A percentile compares a stretch with the other conserved stretches of the same genome.
Conservation (phyloP, 2,888 invertebrate genomes). For the Dasypogon diadema region DNA sequence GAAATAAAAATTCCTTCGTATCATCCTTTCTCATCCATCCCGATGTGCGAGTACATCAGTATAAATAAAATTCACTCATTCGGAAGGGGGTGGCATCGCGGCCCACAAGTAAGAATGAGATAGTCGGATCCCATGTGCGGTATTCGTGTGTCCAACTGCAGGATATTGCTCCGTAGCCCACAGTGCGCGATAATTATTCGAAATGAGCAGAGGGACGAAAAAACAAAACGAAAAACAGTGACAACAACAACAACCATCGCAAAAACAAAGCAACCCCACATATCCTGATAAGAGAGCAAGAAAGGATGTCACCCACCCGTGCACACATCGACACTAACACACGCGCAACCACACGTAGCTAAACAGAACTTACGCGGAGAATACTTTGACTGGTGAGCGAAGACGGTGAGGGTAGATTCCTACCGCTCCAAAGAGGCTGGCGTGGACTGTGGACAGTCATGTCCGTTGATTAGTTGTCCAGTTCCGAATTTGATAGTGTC, state of each 20-base stretch:
- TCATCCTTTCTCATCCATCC: conserved; percentile 50
- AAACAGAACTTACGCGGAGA: conserved; percentile 1
- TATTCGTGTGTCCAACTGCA: background rate
- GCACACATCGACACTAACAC: conserved; percentile 33
- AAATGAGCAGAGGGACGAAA: conserved; percentile 45
- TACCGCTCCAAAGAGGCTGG: background rate
- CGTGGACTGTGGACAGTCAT: conserved; percentile 1
- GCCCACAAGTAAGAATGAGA: conserved; percentile 8
- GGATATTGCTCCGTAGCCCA: background rate
- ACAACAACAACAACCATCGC: conserved; percentile 26
- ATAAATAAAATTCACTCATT: conserved; percentile 49
- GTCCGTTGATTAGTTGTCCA: conserved; percentile 56
- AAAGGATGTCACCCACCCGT: conserved; percentile 51
- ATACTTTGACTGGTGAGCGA: too few relatives aligned
- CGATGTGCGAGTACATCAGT: conserved; percentile 44
- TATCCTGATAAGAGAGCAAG: conserved; percentile 33
- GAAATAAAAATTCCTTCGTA: conserved; percentile 51
- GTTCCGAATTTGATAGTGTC: conserved; percentile 59
- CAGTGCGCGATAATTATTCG: conserved; percentile 36
- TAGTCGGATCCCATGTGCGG: background rate
- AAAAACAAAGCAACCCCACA: conserved; percentile 43
- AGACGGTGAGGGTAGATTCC: background rate
- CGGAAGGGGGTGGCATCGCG: conserved; percentile 15
- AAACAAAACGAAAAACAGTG: conserved; percentile 45
- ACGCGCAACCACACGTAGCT: conserved; percentile 24